Evolutionary conservation across 2,113 vertebrate species (phyloP).

Genomic region (Willisornis vidua): DNA sequence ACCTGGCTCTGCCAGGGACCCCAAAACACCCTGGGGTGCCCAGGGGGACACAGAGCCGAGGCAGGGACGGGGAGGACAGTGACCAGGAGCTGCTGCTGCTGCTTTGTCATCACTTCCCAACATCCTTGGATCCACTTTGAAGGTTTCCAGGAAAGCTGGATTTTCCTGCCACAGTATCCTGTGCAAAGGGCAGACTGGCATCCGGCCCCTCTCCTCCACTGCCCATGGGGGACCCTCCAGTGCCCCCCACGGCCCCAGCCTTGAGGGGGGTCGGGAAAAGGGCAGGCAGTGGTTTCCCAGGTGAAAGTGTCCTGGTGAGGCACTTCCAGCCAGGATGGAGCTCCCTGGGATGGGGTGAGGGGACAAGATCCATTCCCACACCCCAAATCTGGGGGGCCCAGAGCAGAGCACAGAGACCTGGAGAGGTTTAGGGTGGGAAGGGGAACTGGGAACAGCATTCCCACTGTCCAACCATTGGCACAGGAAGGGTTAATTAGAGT

Average conservation of each 20-base stretch:
- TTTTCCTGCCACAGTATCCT: conserved; percentile 29
- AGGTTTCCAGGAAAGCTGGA: conserved; percentile 34
- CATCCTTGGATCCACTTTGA: not conserved
- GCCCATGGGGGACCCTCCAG: not conserved
- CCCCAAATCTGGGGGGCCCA: rapidly evolving
- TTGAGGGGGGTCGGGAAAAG: not conserved
- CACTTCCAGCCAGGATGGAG: rapidly evolving
- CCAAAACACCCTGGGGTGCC: not conserved
- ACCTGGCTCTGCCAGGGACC: not conserved
- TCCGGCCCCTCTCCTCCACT: not conserved
- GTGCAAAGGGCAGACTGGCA: conserved; percentile 14
- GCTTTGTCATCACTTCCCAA: not conserved
- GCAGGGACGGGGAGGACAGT: rapidly evolving
- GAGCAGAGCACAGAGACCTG: rapidly evolving
- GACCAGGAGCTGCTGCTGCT: not conserved
- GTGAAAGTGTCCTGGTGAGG: not conserved
- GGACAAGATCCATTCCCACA: rapidly evolving
- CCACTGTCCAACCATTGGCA: not conserved
- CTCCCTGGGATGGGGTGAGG: rapidly evolving
- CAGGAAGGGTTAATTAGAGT: not conserved
- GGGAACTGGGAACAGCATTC: not conserved
- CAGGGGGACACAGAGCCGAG: rapidly evolving
- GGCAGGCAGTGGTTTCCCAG: not conserved
- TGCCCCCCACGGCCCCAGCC: not conserved
- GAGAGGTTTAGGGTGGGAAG: not conserved